These are phyloP conservation scores for Euzophera pinguis DNA, from an alignment of 2,888 invertebrate species.

Conservation along the genomic window DNA sequence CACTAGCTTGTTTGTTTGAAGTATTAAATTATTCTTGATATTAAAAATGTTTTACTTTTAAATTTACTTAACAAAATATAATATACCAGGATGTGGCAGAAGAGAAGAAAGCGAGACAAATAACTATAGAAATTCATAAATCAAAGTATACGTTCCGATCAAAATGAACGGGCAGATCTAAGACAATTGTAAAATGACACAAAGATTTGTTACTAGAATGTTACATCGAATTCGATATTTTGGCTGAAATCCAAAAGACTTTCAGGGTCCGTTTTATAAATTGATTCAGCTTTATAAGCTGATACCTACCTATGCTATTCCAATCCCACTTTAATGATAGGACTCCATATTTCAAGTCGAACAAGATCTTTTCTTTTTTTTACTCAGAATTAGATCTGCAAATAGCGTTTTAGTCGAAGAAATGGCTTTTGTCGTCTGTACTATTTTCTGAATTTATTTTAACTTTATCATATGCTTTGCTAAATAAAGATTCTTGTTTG, in stretches of 20 bases:
- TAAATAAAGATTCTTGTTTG: no score
- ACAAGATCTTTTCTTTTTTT: background rate
- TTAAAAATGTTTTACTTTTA: no score
- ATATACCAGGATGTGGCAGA: no score
- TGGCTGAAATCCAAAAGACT: conserved; percentile 20
- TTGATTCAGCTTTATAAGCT: conserved; percentile 12
- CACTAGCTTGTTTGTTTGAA: background rate
- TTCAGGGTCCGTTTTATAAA: conserved; percentile 11
- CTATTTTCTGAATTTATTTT: no score
- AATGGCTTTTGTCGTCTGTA: no score
- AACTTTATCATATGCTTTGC: no score
- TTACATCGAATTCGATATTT: conserved; percentile 3
- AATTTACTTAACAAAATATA: no score
- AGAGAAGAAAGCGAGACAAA: no score
- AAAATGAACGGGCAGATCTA: no score
- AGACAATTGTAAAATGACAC: background rate
- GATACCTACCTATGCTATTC: conserved; percentile 6
- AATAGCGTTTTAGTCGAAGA: background rate
- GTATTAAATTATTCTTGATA: no score
- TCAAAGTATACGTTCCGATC: no score
- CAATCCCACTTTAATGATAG: conserved; percentile 12
- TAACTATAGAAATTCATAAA: no score
- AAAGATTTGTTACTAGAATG: conserved; percentile 15
- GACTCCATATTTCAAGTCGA: conserved; percentile 3
- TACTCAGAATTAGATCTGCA: background rate